phyloP scores from a whole-genome alignment of 2,888 invertebrate genomes.

The Mythimna albipuncta region DNA sequence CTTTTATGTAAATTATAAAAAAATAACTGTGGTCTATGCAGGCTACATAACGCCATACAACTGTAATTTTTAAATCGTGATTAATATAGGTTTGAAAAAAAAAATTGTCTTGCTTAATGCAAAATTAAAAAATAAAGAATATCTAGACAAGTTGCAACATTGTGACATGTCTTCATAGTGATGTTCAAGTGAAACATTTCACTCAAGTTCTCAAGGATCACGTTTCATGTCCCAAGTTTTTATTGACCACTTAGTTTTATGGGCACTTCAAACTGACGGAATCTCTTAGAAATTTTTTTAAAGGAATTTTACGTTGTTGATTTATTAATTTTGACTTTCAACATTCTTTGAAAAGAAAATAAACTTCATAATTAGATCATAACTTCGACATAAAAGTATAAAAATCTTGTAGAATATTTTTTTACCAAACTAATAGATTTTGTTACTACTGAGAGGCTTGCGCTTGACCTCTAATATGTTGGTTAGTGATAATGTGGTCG shows the following conservation, averaged over 20 bases:
- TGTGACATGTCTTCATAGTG: conserved; percentile 5
- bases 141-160: background rate
- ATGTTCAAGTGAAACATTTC: conserved; percentile 29
- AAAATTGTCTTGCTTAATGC: too few species aligned
- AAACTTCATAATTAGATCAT: conserved; percentile 14
- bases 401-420: too few species aligned
- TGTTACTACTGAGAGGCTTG: too few species aligned
- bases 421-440: too few species aligned
- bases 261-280: conserved; percentile 45
- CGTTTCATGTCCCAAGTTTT: conserved; percentile 34
- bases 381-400: background rate
- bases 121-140: background rate
- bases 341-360: conserved; percentile 21
- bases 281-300: conserved; percentile 32
- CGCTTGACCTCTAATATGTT: too few species aligned
- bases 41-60: conserved; percentile 26
- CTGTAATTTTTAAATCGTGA: conserved; percentile 23
- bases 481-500: too few species aligned
- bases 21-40: conserved; percentile 16
- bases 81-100: background rate
- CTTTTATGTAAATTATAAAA: background rate
- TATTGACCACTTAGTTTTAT: conserved; percentile 48
- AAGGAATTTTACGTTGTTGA: conserved; percentile 43
- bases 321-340: conserved; percentile 46
- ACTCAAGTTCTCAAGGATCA: conserved; percentile 28